Evolutionary conservation across 2,797 vertebrate species (phyloP), one percentile per base, ranked within the genome.

Genomic region (Sebastes matsubarae): DNA sequence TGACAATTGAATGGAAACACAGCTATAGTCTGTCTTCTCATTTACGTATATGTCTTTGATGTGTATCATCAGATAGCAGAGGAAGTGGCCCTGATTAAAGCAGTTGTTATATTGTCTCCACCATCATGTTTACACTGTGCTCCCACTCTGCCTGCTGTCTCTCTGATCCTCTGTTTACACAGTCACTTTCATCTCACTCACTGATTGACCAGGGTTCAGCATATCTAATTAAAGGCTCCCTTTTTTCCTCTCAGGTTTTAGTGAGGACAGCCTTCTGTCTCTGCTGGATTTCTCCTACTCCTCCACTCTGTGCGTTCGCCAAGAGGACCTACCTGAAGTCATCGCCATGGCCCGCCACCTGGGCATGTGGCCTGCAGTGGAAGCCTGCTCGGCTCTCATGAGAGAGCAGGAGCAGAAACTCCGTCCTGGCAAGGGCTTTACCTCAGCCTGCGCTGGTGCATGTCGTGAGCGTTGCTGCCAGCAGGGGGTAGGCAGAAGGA

Each of bases 221-320:
- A 29, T 72, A 57, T 75, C 75, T 89, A 88, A 90, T 82, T 66
- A 70, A 77, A 74, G 20, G 16, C 34, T 78, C 57, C 24, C 22
- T 68, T 42, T 34, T 18, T 18, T 24, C 75, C 38, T 60, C 22
- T 54, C 84, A 97, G 96, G 95, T 86, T 96, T 95, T 85, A 93
- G 94, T 50, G 95, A 96, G 87, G 94, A 96, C 67, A 95, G 91
- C 85, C 94, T 97, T 67, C 87, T 96, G 72, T 94, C 96, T 55
- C 92, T 97, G 85, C 91, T 97, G 86, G 95, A 97, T 72, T 97
- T 96, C 90, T 96, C 95, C 82, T 97, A 97, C 87, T 96, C 96
- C 27, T 96, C 96, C 80, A 96, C 94, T 1, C 90, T 97, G 61
- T 92, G 94, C 11, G 93, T 97, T 55, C 94, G 90, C 79, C 87